These are phyloP conservation scores for Sarcophaga peregrina DNA, from an alignment of 1,140 invertebrate genomes.

Conservation along the genomic window DNA sequence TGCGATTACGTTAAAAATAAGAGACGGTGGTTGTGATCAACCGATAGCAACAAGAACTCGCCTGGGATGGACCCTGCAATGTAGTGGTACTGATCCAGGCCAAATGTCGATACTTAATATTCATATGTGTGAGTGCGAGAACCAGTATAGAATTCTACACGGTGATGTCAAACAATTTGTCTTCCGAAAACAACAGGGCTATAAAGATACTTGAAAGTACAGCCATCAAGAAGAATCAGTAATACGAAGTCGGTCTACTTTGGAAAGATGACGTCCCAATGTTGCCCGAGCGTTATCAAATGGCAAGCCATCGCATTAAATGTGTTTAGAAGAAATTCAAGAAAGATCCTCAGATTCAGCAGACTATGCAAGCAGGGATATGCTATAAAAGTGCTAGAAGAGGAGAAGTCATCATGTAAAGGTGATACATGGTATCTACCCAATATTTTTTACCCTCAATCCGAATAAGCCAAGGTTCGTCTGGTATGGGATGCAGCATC, in stretches of 20 bases:
- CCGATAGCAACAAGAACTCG: conserved; percentile 34
- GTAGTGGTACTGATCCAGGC: neutral
- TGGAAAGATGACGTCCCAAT: neutral
- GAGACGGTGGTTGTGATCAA: neutral
- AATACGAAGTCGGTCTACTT: conserved; percentile 4
- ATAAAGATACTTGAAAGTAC: neutral
- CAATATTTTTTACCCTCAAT: neutral
- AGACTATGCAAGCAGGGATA: no score
- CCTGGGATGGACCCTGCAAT: neutral
- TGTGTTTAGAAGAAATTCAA: no score
- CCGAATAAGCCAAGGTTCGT: conserved; percentile 22
- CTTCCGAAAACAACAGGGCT: neutral
- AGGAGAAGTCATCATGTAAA: no score
- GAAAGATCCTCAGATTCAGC: no score
- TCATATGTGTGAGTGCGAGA: conserved; percentile 16
- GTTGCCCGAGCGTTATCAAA: no score
- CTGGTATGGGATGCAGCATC: conserved; percentile 27
- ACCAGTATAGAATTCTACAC: neutral
- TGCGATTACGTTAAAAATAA: conserved; percentile 26
- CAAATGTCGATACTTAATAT: neutral
- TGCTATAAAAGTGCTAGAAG: conserved; percentile 1
- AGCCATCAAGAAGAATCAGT: neutral
- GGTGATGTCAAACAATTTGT: neutral
- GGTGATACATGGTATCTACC: no score
- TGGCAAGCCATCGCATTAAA: no score